Percentiles rank a stretch among this genome's conserved stretches.
Conservation (phyloP, 2,888 invertebrate species). For the Leptopilina myrica region DNA sequence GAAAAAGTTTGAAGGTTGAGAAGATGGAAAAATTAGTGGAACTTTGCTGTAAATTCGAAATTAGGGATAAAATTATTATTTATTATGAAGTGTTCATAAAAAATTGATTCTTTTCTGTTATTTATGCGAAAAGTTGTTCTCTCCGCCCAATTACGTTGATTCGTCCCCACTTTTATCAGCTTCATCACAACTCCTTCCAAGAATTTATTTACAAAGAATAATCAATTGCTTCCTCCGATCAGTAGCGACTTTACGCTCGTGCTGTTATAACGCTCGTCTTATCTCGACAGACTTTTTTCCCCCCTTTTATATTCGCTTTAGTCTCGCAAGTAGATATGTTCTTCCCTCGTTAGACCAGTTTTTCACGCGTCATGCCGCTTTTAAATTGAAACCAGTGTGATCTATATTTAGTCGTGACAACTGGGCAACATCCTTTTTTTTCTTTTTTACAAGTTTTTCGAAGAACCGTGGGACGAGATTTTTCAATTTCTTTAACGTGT, state of each 20-base stretch:
- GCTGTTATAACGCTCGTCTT: slow-evolving; percentile 24
- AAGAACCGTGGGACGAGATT: slow-evolving; percentile 32
- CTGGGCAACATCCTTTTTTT: slow-evolving; percentile 13
- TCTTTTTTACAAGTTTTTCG: not conserved
- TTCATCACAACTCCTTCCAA: slow-evolving; percentile 48
- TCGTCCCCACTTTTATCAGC: slow-evolving; percentile 1
- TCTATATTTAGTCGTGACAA: slow-evolving; percentile 62
- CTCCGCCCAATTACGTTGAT: not conserved
- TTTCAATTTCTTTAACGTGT: slow-evolving; percentile 13
- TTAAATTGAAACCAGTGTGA: slow-evolving; percentile 42
- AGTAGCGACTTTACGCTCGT: slow-evolving; percentile 54
- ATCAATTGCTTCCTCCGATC: slow-evolving; percentile 52
- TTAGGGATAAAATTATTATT: too few species aligned
- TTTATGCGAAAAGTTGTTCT: not conserved
- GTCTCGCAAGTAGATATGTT: not conserved
- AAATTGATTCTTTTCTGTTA: too few species aligned
- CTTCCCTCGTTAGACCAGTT: slow-evolving; percentile 24
- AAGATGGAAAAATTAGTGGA: too few species aligned
- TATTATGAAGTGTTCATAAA: too few species aligned
- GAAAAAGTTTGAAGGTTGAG: too few species aligned
- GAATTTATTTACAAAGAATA: slow-evolving; percentile 59
- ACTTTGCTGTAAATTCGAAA: too few species aligned
- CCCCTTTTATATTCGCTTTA: not conserved
- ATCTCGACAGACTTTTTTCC: slow-evolving; percentile 1
- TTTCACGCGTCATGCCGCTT: not conserved